Evolutionary conservation across 2,888 invertebrate species (phyloP), one percentile per base, ranked within the genome.

Genomic region (Ptychoptera contaminata): DNA sequence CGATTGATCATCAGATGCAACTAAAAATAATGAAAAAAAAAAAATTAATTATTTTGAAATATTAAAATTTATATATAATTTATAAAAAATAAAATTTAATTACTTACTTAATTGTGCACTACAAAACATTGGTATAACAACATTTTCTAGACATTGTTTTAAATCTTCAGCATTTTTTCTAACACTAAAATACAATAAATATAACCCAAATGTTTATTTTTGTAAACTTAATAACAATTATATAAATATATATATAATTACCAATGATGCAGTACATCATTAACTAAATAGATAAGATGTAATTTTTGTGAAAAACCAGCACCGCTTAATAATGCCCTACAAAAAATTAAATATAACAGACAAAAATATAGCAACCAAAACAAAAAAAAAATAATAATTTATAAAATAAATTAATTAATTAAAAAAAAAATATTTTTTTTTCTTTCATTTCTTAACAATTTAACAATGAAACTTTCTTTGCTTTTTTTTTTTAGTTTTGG

Each of bases 191-290:
- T 23, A 23, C 23, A 23, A 23, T 5, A 23, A 23, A 23, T 5
- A 23, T 5, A 42, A 64, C 52, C 50, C 50, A 50, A 50, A n/a
- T n/a, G n/a, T 44, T 67, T 69, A 68, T 69, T 69, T 69, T 69
- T 68, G 38, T 35, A 12, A 36, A 16, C n/a, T n/a, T 16, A 5
- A 4, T 47, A 29, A n/a, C 14, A 34, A 31, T 45, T 29, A 15
- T 32, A 32, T 15, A 10, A 16, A 16, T 9, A 31, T 11, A 40
- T 30, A 34, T 14, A 36, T 52, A 77, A 80, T 80, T 77, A 90
- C 88, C 90, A 92, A 69, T 97, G 94, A 68, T 97, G 96, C 44
- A 98, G 74, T 50, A 98, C 86, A 75, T 98, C 97, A 71, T 98
- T 98, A 57, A 98, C 87, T 59, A 98, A 76, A 72, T 98, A 98